A percentile compares a stretch with the other conserved stretches of the same genome.
Evolutionary conservation across 2,888 invertebrate genomes (phyloP).

Genomic region (Stenurella melanura): DNA sequence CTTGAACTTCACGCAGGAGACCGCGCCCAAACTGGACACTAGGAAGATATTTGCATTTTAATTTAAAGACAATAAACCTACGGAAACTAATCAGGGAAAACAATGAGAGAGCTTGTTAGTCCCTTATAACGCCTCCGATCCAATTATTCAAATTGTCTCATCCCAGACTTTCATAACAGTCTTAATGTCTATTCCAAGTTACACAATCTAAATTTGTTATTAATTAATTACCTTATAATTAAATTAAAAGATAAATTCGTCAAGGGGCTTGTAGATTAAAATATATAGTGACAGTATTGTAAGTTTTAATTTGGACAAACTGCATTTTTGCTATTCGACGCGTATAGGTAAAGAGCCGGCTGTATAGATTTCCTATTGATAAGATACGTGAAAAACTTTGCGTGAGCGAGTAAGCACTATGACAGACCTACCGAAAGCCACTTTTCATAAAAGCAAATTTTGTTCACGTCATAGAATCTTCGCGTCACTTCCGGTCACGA

Average conservation of each 20-base stretch:
- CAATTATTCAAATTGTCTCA: slow-evolving; percentile 38
- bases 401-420: no score
- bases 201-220: neutral
- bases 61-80: slow-evolving; percentile 45
- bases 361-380: no score
- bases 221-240: slow-evolving; percentile 2
- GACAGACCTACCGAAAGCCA: no score
- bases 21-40: slow-evolving; percentile 41
- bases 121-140: slow-evolving; percentile 38
- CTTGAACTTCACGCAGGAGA: slow-evolving; percentile 35
- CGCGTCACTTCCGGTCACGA: no score
- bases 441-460: no score
- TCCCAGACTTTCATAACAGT: slow-evolving; percentile 9
- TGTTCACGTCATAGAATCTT: no score
- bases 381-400: no score
- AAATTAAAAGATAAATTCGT: neutral
- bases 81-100: slow-evolving; percentile 42
- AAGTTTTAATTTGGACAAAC: no score
- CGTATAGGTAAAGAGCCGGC: no score
- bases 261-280: neutral
- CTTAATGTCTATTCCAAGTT: slow-evolving; percentile 14
- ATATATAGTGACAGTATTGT: no score
- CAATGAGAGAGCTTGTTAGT: slow-evolving; percentile 35
- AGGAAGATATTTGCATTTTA: slow-evolving; percentile 44
- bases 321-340: no score